Percentiles rank a stretch among this genome's conserved stretches.
These are phyloP conservation scores for Brachynemurus nebulosus DNA, from an alignment of 2,888 invertebrate genomes.

Conservation along the genomic window DNA sequence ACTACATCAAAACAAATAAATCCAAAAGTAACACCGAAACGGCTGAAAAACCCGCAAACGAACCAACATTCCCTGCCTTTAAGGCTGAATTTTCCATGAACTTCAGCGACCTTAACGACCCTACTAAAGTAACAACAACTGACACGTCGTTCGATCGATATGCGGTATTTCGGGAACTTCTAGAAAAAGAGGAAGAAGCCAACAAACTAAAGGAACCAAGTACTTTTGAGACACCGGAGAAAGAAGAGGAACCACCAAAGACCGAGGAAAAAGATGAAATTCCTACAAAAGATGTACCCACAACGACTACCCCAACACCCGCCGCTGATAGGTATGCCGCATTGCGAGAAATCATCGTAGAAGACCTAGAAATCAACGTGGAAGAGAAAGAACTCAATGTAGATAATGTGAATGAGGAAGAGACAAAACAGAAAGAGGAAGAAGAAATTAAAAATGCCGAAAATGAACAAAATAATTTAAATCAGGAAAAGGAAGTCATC, in stretches of 20 bases:
- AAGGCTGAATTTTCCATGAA: slow-evolving; percentile 52
- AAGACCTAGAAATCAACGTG: slow-evolving; percentile 33
- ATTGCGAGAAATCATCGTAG: slow-evolving; percentile 57
- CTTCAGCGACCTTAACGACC: slow-evolving; percentile 43
- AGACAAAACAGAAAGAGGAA: slow-evolving; percentile 33
- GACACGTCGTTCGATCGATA: slow-evolving; percentile 56
- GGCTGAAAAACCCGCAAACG: slow-evolving; percentile 31
- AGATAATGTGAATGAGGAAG: slow-evolving; percentile 25
- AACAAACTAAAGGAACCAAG: slow-evolving; percentile 30
- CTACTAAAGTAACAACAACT: slow-evolving; percentile 15
- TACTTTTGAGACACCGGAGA: slow-evolving; percentile 18
- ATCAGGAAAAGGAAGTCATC: slow-evolving; percentile 20
- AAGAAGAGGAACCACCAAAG: slow-evolving; percentile 10
- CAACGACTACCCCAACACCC: slow-evolving; percentile 27
- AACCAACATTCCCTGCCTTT: slow-evolving; percentile 42
- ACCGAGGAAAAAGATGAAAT: slow-evolving; percentile 27
- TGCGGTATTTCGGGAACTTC: slow-evolving; percentile 71
- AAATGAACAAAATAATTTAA: slow-evolving; percentile 18
- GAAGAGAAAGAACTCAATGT: slow-evolving; percentile 26
- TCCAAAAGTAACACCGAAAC: slow-evolving; percentile 20
- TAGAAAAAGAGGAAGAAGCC: slow-evolving; percentile 57
- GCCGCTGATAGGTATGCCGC: slow-evolving; percentile 68
- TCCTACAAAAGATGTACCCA: slow-evolving; percentile 28
- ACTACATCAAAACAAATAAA: slow-evolving; percentile 31
- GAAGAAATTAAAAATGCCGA: slow-evolving; percentile 20